phyloP scores from a whole-genome alignment of 2,113 vertebrate genomes.

The Manacus vitellinus region DNA sequence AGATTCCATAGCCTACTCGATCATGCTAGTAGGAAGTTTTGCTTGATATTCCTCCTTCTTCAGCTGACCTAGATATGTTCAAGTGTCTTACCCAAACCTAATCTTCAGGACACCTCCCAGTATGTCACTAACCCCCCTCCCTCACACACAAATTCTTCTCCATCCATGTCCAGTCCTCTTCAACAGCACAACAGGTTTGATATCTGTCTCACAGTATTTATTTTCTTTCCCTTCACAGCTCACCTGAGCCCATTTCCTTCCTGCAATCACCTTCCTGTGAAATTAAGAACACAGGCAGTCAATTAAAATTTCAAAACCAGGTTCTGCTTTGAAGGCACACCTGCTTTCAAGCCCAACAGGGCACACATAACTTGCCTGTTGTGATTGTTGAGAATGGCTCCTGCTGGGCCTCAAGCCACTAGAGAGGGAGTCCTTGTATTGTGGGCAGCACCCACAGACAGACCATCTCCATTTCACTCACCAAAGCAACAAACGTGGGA shows the following conservation, averaged over 20 bases:
- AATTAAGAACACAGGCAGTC: neutral
- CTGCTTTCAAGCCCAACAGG: neutral
- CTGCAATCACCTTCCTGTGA: neutral
- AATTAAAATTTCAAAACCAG: neutral
- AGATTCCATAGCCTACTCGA: neutral
- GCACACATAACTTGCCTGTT: neutral
- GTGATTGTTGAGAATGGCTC: neutral
- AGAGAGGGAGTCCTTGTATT: neutral
- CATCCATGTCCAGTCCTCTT: neutral
- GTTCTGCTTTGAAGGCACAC: neutral
- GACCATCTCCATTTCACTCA: neutral
- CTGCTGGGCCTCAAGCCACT: neutral
- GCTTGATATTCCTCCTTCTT: neutral
- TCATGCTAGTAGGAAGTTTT: neutral
- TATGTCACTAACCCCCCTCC: neutral
- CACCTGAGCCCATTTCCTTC: neutral
- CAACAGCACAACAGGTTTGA: neutral
- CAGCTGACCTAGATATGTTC: neutral
- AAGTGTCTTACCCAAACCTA: neutral
- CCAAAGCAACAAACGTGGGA: neutral
- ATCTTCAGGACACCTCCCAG: neutral
- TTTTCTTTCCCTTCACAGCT: neutral
- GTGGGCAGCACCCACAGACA: neutral
- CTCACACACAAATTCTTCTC: neutral
- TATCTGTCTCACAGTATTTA: neutral